phyloP scores from a whole-genome alignment of 2,888 invertebrate genomes.

The Tillus elongatus region DNA sequence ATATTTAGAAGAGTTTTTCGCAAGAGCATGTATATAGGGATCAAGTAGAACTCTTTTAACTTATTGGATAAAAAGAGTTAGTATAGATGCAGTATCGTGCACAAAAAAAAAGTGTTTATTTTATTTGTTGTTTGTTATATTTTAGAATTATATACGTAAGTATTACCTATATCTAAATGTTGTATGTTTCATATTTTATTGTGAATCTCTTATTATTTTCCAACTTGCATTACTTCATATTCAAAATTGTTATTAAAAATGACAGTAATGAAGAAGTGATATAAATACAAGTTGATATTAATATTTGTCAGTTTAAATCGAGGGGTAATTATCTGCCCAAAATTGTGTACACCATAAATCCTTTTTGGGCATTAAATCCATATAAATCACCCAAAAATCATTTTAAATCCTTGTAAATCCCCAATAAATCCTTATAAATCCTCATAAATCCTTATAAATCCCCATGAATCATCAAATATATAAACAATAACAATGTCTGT shows the following conservation, averaged over 20 bases:
- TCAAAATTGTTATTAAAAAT: too few relatives aligned
- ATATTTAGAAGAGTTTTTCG: too few relatives aligned
- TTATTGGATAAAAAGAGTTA: slow-evolving; percentile 20
- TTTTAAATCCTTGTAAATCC: too few relatives aligned
- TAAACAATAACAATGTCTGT: not conserved
- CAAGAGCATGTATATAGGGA: slow-evolving; percentile 1
- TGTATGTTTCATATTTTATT: slow-evolving; percentile 33
- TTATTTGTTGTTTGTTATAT: slow-evolving; percentile 21
- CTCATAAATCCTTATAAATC: too few relatives aligned
- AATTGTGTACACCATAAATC: too few relatives aligned
- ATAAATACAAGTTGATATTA: too few relatives aligned
- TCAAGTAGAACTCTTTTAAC: not conserved
- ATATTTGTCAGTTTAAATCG: too few relatives aligned
- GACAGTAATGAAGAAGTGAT: too few relatives aligned
- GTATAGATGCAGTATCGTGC: slow-evolving; percentile 32
- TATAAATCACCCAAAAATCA: too few relatives aligned
- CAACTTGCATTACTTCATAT: too few relatives aligned
- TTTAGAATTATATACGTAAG: slow-evolving; percentile 10
- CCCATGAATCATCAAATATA: too few relatives aligned
- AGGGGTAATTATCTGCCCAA: slow-evolving; percentile 6
- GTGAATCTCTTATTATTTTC: not conserved
- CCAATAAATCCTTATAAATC: too few relatives aligned
- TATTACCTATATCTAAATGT: slow-evolving; percentile 27
- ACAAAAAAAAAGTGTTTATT: slow-evolving; percentile 34
- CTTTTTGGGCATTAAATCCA: slow-evolving; percentile 5